Base-by-base conservation (phyloP, 2,888 invertebrate genomes). In the Ichneumoninae sp. region DNA sequence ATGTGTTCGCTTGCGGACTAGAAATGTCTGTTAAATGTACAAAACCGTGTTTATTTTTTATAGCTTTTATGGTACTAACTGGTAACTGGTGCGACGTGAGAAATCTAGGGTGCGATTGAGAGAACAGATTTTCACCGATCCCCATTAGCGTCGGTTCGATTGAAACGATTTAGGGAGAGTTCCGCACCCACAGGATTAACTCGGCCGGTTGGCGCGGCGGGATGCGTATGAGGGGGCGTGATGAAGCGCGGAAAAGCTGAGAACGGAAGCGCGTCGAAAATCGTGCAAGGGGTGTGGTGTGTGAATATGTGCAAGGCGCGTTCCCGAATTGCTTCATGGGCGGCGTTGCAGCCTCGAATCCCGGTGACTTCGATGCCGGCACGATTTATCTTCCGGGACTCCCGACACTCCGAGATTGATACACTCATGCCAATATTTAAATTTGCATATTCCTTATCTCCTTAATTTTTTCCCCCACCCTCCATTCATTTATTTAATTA, bases 341-440 rank as follows among this genome's bases (percentile, higher is more conserved):
- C 44, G 4, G 22, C 57, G 13, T 26, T 57, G 10, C 10, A 54
- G 22, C 54, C 8, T 22, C 22, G 54, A 54, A 76, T 22, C 26
- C 8, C 47, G 52, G 76, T 66, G 66, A 77, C 44, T 77, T 77
- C 68, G 57, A 77, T 66, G 76, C 76, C 30, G 10, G 54, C 40
- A 10, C 54, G 8, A 63, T 33, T 76, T 40, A 30, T 60, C 47
- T 50, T 70, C 74, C 70, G 22, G 26, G 10, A 3, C 57, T 10
- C 26, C 22, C 22, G 26, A 26, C 22, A 57, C 26, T 57, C 57
- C 57, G 8, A 10, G 57, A 57, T 13, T 54, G 3, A 40, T 3
- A 19, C 3, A 54, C 8, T 22, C 22, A 22, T 6, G 19, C 54
- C 5, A 22, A 22, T 54, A 54, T 54, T 10, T 10, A 19, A 54